Conservation (phyloP, 2,113 vertebrate species). For the Ctenodactylus gundi region DNA sequence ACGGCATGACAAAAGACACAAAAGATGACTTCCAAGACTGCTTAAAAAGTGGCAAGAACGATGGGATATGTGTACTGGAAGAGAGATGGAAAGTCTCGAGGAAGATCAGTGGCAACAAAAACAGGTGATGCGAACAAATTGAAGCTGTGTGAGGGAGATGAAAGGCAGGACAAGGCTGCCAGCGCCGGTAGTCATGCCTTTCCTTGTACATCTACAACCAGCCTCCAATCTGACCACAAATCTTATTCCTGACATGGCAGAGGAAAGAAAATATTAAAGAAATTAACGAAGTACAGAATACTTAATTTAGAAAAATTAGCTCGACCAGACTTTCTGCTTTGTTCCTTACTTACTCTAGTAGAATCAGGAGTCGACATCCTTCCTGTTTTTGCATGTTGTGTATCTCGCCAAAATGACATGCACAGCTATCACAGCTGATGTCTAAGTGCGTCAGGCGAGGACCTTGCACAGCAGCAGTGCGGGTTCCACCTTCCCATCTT, state of each 20-base stretch:
- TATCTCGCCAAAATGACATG: background rate
- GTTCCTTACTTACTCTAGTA: background rate
- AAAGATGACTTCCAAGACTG: no score
- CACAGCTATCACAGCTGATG: background rate
- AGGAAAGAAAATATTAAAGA: background rate
- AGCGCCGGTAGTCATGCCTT: background rate
- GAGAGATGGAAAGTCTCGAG: no score
- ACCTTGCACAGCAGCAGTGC: rapidly evolving
- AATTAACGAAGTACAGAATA: background rate
- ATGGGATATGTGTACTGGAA: no score
- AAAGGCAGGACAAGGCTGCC: background rate
- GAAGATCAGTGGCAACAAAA: no score
- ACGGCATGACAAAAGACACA: no score
- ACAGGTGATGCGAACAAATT: background rate
- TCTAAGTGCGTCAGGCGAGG: background rate
- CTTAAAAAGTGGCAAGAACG: no score
- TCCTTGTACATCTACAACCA: background rate
- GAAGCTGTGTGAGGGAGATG: background rate
- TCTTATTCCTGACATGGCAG: background rate
- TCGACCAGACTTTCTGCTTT: background rate
- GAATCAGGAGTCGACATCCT: background rate
- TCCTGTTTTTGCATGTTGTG: background rate
- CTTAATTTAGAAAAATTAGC: background rate
- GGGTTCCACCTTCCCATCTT: background rate
- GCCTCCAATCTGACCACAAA: background rate